These are phyloP conservation scores for Rambutsinella grinnellia DNA, from an alignment of 2,888 invertebrate species.

Conservation along the genomic window DNA sequence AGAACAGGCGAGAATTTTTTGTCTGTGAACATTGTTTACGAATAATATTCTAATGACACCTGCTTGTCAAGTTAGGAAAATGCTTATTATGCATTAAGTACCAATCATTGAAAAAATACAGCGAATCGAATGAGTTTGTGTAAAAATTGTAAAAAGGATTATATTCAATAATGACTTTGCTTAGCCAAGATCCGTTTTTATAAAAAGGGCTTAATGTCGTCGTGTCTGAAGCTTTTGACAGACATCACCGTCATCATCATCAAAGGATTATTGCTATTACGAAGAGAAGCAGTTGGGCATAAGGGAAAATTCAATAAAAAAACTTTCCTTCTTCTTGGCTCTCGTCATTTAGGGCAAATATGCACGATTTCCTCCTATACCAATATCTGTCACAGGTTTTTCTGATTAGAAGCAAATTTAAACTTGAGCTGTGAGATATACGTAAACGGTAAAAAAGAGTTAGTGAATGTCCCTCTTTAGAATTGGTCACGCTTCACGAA, in stretches of 20 bases:
- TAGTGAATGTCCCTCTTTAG: not conserved
- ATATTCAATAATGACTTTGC: not conserved
- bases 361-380: not conserved
- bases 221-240: conserved; percentile 43
- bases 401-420: not conserved
- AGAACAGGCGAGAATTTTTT: not conserved
- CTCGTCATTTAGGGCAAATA: not conserved
- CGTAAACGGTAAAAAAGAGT: not conserved
- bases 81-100: not conserved
- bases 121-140: not conserved
- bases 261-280: conserved; percentile 10
- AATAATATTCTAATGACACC: conserved; percentile 19
- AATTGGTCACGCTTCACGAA: not conserved
- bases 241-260: conserved; percentile 42
- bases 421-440: not conserved
- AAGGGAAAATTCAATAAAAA: conserved; percentile 25
- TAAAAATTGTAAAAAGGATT: not conserved
- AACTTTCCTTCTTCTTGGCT: not conserved
- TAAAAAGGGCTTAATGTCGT: conserved; percentile 32
- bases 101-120: conserved; percentile 1
- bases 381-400: not conserved
- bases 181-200: conserved; percentile 12
- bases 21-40: not conserved
- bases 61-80: conserved; percentile 22
- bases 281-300: conserved; percentile 1